Evolutionary conservation across 2,797 vertebrate genomes (phyloP).

Genomic region (Sebastolobus alascanus): DNA sequence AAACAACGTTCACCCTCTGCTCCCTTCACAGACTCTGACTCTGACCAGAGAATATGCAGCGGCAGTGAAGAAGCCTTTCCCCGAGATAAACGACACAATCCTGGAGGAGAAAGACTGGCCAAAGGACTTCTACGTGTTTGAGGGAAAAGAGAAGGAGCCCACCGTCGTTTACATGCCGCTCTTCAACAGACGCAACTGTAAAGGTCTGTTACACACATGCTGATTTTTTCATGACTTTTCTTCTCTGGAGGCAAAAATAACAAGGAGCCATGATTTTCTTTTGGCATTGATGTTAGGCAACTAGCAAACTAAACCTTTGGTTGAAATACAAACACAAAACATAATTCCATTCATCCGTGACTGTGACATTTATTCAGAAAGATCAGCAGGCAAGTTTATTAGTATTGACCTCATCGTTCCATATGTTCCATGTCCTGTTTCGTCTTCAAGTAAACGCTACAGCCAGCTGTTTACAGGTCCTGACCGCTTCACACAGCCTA

Average conservation of each 20-base stretch:
- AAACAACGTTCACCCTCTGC: not conserved
- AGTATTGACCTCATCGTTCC: not conserved
- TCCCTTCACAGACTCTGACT: conserved; percentile 65
- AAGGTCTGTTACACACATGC: conserved; percentile 46
- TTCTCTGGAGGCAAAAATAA: not conserved
- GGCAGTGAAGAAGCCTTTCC: conserved; percentile 66
- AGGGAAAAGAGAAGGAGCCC: conserved; percentile 61
- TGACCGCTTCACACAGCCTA: too few relatives aligned
- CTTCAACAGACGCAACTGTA: conserved; percentile 75
- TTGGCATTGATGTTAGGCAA: not conserved
- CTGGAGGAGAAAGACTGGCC: conserved; percentile 69
- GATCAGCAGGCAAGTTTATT: not conserved
- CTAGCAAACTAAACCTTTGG: not conserved
- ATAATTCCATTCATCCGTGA: not conserved
- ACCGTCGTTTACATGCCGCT: conserved; percentile 76
- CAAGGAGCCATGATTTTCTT: not conserved
- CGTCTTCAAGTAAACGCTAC: not conserved
- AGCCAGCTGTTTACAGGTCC: too few relatives aligned
- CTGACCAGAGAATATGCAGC: conserved; percentile 64
- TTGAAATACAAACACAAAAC: not conserved
- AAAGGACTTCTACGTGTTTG: conserved; percentile 69
- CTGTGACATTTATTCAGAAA: not conserved
- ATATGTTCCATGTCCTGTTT: not conserved
- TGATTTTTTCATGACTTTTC: not conserved
- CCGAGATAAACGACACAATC: conserved; percentile 50